A percentile compares a stretch with the other conserved stretches of the same genome.
These are phyloP conservation scores for Myocastor coypus DNA, from an alignment of 2,113 vertebrate genomes.

Conservation along the genomic window DNA sequence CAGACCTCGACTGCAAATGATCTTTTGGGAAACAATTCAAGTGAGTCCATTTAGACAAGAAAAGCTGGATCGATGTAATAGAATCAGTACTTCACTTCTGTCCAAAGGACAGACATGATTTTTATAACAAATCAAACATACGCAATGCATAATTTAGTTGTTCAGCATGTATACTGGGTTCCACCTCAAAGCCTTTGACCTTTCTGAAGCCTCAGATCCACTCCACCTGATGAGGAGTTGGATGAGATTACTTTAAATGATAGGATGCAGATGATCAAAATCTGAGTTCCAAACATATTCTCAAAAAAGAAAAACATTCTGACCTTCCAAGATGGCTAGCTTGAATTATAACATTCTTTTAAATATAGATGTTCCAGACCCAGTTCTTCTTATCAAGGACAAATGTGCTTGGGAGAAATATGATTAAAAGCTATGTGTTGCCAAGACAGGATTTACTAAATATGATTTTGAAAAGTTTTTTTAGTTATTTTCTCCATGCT, in stretches of 20 bases:
- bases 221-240: neutral
- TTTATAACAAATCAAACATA: neutral
- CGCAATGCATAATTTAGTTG: constrained; percentile 10
- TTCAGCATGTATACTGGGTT: neutral
- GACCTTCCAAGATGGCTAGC: neutral
- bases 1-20: neutral
- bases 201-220: neutral
- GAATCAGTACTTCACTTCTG: neutral
- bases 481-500: constrained; percentile 2
- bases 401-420: neutral
- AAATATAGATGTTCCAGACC: constrained; percentile 14
- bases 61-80: neutral
- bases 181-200: constrained; percentile 2
- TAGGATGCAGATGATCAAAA: neutral
- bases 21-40: neutral
- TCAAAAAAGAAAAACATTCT: neutral
- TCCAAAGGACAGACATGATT: neutral
- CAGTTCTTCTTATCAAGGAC: constrained; percentile 3
- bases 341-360: constrained; percentile 16
- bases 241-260: neutral
- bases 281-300: neutral
- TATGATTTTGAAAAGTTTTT: constrained; percentile 13
- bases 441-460: constrained; percentile 27
- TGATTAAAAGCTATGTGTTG: neutral
- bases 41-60: neutral